These are phyloP conservation scores for Pseudococcus viburni DNA, from an alignment of 2,888 invertebrate species.

Conservation along the genomic window DNA sequence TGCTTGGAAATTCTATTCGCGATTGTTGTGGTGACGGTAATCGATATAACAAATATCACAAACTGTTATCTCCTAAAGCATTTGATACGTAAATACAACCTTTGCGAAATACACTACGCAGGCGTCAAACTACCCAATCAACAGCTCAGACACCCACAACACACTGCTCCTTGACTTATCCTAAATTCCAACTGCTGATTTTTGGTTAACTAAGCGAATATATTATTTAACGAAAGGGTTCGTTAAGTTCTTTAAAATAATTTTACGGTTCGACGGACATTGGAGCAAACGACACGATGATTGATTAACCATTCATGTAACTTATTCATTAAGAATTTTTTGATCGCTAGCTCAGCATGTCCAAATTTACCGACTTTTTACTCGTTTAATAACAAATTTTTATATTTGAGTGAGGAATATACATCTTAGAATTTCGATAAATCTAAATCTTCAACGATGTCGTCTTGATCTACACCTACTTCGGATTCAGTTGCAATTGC, in stretches of 20 bases:
- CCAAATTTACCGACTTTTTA: neutral
- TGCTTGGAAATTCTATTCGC: neutral
- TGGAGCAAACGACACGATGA: neutral
- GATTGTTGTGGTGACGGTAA: slow-evolving; percentile 33
- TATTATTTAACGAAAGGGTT: neutral
- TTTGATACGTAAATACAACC: neutral
- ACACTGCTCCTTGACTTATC: slow-evolving; percentile 6
- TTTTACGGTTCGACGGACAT: neutral
- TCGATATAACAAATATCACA: slow-evolving; percentile 28
- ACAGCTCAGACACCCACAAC: slow-evolving; percentile 15
- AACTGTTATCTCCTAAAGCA: slow-evolving; percentile 27
- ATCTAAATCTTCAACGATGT: slow-evolving; percentile 60
- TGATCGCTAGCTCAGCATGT: neutral
- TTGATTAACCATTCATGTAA: neutral
- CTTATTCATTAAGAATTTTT: neutral
- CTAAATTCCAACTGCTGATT: neutral
- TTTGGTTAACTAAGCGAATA: neutral
- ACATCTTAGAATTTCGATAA: slow-evolving; percentile 36
- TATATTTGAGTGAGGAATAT: neutral
- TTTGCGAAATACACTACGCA: neutral
- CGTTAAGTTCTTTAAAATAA: neutral
- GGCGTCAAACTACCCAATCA: neutral
- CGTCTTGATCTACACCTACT: neutral
- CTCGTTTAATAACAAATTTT: neutral
- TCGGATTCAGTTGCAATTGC: neutral